phyloP scores from a whole-genome alignment of 2,797 vertebrate genomes.

The Pseudochaenichthys georgianus region DNA sequence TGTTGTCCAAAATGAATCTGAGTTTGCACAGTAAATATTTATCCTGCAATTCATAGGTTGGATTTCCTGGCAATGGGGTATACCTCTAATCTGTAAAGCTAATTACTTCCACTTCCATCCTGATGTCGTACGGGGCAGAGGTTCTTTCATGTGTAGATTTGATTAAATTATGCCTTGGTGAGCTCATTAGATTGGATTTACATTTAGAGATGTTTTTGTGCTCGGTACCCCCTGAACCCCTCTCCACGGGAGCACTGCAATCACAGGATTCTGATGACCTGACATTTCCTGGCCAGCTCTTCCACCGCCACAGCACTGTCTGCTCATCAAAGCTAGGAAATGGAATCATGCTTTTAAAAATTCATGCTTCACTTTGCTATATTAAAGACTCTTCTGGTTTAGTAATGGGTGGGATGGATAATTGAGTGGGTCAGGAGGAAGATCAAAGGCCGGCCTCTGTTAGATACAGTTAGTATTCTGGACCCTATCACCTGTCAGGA shows the following conservation, averaged over 20 bases:
- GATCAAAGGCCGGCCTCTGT: constrained; percentile 65
- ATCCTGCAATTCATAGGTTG: constrained; percentile 28
- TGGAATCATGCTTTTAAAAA: constrained; percentile 63
- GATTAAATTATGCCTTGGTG: constrained; percentile 74
- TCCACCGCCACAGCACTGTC: constrained; percentile 42
- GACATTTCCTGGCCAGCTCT: constrained; percentile 66
- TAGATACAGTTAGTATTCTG: constrained; percentile 37
- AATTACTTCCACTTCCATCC: constrained; percentile 70
- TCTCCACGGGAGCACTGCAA: constrained; percentile 44
- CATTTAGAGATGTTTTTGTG: constrained; percentile 73
- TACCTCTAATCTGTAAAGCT: constrained; percentile 62
- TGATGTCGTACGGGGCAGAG: constrained; percentile 53
- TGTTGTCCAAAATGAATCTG: background rate
- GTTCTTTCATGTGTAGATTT: constrained; percentile 82
- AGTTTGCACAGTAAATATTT: constrained; percentile 35
- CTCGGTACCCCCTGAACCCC: constrained; percentile 44
- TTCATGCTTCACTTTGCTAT: constrained; percentile 71
- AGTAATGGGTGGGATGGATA: constrained; percentile 64
- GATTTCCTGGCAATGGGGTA: constrained; percentile 41
- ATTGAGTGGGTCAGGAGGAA: constrained; percentile 60
- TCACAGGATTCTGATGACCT: constrained; percentile 78
- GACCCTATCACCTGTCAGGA: constrained; percentile 14
- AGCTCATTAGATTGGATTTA: constrained; percentile 79
- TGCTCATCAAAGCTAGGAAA: constrained; percentile 73
- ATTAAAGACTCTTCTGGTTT: constrained; percentile 72